These are phyloP conservation scores for Brachystomella parvula DNA, from an alignment of 1,140 invertebrate species.

Conservation along the genomic window DNA sequence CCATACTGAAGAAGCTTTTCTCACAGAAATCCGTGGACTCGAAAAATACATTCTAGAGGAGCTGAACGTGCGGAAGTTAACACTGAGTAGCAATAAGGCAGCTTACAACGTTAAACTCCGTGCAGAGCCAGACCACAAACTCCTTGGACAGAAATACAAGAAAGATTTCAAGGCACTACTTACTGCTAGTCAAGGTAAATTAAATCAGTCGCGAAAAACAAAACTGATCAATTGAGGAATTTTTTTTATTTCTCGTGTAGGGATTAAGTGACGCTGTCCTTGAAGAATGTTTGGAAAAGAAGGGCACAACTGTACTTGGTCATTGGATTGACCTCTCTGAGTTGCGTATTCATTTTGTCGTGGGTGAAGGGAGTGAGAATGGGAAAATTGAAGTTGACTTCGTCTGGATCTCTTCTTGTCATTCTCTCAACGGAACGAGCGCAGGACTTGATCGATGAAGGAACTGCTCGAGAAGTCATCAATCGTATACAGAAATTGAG, in stretches of 20 bases:
- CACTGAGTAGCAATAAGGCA: slow-evolving; percentile 80
- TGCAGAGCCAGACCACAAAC: slow-evolving; percentile 87
- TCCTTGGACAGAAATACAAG: slow-evolving; percentile 77
- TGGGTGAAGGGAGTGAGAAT: slow-evolving; percentile 54
- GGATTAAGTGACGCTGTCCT: slow-evolving; percentile 69
- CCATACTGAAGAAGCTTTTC: slow-evolving; percentile 67
- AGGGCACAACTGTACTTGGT: slow-evolving; percentile 62
- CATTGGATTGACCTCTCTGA: slow-evolving; percentile 72
- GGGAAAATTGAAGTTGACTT: slow-evolving; percentile 52
- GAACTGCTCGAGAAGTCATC: slow-evolving; percentile 84
- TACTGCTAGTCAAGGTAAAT: slow-evolving; percentile 62
- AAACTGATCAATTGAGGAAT: not conserved
- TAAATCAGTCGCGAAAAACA: not conserved
- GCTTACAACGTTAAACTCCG: slow-evolving; percentile 86
- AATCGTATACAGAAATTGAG: slow-evolving; percentile 93
- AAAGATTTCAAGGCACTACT: slow-evolving; percentile 81
- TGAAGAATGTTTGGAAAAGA: slow-evolving; percentile 63
- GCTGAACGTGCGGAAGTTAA: slow-evolving; percentile 84
- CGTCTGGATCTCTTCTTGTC: slow-evolving; percentile 39
- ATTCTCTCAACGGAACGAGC: slow-evolving; percentile 57
- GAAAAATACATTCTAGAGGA: slow-evolving; percentile 86
- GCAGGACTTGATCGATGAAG: slow-evolving; percentile 80
- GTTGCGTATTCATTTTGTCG: slow-evolving; percentile 74
- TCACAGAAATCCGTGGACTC: slow-evolving; percentile 73
- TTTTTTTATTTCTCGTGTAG: slow-evolving; percentile 38